Conservation (phyloP, 2,113 vertebrate species). For the Laticauda laticaudata region DNA sequence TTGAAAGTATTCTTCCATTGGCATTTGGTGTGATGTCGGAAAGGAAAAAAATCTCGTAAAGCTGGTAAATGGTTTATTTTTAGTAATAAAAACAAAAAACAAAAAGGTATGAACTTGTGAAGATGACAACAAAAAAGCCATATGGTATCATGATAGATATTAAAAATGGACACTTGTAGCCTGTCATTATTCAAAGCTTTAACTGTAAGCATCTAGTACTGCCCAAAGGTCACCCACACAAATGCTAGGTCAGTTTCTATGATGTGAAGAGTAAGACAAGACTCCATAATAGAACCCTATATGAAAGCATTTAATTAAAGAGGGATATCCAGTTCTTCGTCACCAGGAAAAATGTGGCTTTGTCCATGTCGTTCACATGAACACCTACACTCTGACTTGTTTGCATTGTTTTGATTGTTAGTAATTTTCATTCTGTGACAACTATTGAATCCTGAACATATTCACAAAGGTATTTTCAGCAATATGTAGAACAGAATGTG, state of each 20-base stretch:
- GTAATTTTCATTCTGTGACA: background rate
- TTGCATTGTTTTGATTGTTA: background rate
- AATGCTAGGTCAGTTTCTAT: background rate
- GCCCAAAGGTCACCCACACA: background rate
- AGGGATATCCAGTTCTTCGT: background rate
- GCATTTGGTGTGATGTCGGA: background rate
- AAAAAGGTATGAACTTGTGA: background rate
- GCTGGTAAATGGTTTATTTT: background rate
- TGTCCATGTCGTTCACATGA: background rate
- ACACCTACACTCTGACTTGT: background rate
- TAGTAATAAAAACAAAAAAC: background rate
- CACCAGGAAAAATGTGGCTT: background rate
- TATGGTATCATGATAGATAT: background rate
- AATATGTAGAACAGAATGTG: background rate
- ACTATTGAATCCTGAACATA: background rate
- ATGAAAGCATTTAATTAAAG: background rate
- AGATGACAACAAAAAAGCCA: background rate
- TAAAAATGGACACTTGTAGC: background rate
- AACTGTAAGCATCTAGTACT: background rate
- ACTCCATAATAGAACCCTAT: background rate
- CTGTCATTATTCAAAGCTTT: background rate
- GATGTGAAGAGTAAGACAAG: background rate
- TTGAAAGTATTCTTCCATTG: background rate
- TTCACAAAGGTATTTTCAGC: background rate
- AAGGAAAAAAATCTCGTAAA: background rate